phyloP scores from a whole-genome alignment of 2,888 invertebrate genomes.

The Escarpia spicata region DNA sequence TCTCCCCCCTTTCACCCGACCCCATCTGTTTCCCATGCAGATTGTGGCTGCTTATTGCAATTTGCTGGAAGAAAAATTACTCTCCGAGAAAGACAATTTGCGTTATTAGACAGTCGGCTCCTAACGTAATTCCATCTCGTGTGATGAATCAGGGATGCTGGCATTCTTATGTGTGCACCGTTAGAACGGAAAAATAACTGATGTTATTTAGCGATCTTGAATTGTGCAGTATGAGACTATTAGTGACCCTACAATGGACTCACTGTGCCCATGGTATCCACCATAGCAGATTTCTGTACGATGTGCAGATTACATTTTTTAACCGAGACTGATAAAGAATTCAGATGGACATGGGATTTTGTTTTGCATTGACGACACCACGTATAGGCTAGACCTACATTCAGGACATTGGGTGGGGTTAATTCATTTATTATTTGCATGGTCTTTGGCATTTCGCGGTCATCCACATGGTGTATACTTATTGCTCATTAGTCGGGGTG shows the following conservation, averaged over 20 bases:
- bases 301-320: background rate
- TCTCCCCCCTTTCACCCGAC: background rate
- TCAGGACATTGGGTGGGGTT: background rate
- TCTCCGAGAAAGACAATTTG: background rate
- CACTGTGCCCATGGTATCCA: background rate
- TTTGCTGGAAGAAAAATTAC: background rate
- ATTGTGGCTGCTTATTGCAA: background rate
- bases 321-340: background rate
- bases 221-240: background rate
- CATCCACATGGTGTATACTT: background rate
- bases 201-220: background rate
- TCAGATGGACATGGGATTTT: background rate
- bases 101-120: background rate
- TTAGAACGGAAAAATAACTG: background rate
- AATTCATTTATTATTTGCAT: background rate
- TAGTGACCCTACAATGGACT: background rate
- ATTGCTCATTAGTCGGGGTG: background rate
- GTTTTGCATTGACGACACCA: background rate
- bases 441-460: background rate
- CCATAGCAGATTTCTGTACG: background rate
- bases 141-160: background rate
- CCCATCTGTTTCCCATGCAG: background rate
- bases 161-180: background rate
- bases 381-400: background rate
- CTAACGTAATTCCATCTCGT: background rate